These are phyloP conservation scores for Drosophila prostipennis DNA, from an alignment of 2,888 invertebrate species.

Conservation along the genomic window DNA sequence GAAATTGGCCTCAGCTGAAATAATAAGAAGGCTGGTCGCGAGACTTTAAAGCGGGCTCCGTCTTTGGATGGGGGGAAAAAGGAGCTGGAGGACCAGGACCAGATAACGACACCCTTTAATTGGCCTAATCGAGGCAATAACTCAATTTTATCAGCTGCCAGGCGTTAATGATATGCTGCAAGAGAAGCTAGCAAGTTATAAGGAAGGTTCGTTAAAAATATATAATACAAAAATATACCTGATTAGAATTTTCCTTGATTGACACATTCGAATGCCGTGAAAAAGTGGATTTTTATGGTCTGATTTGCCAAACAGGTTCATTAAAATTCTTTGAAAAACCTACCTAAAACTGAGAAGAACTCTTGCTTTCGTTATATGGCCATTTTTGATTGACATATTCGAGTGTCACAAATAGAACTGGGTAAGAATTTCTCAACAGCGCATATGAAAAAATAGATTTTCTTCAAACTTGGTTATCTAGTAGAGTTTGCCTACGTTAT, in stretches of 20 bases:
- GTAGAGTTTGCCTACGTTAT: no score
- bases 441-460: no score
- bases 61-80: not conserved
- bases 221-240: not conserved
- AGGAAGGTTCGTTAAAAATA: conserved; percentile 5
- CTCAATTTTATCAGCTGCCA: conserved; percentile 72
- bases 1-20: conserved; percentile 44
- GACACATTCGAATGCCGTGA: conserved; percentile 7
- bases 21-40: conserved; percentile 37
- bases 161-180: conserved; percentile 56
- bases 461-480: no score
- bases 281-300: not conserved
- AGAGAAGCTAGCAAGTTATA: conserved; percentile 19
- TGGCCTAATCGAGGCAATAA: conserved; percentile 72
- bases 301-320: conserved; percentile 13
- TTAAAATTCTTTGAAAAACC: not conserved
- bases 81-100: not conserved
- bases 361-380: conserved; percentile 4
- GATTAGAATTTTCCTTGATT: conserved; percentile 12
- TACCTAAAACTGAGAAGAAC: not conserved
- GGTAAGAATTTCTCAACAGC: no score
- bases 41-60: conserved; percentile 2
- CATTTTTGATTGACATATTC: conserved; percentile 13
- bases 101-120: conserved; percentile 68
- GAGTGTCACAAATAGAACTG: conserved; percentile 1